Conservation (phyloP, 2,888 invertebrate species). For the Mesorhabditis sp. region DNA sequence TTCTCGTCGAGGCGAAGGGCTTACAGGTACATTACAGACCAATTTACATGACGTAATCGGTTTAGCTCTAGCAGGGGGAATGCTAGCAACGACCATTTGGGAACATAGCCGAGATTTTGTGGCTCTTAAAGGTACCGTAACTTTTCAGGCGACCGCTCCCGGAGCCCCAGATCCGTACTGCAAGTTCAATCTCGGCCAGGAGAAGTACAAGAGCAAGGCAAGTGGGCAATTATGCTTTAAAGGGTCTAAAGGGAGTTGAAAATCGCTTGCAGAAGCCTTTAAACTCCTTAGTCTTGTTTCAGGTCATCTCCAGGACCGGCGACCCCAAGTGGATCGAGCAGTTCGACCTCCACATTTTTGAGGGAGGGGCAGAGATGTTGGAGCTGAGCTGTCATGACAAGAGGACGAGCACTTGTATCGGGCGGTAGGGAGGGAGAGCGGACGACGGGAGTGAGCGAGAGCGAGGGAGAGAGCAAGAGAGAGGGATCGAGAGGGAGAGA, state of each 20-base stretch:
- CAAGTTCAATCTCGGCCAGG: conserved; percentile 92
- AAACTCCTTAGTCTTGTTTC: neutral
- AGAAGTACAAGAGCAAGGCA: conserved; percentile 90
- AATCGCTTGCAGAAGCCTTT: too few species aligned
- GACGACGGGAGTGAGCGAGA: too few species aligned
- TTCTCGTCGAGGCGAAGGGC: conserved; percentile 91
- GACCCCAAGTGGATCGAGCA: conserved; percentile 92
- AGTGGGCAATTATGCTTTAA: too few species aligned
- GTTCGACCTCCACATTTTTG: conserved; percentile 91
- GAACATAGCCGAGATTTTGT: too few species aligned
- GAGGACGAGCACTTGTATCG: conserved; percentile 81
- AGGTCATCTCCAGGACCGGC: conserved; percentile 71
- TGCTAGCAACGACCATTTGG: too few species aligned
- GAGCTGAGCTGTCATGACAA: conserved; percentile 87
- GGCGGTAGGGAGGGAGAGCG: conserved; percentile 65
- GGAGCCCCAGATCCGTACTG: conserved; percentile 71
- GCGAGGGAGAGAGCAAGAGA: too few species aligned
- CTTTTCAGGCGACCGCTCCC: too few species aligned
- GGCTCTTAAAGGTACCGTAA: too few species aligned
- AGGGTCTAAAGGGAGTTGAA: too few species aligned
- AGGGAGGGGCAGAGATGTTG: conserved; percentile 83
- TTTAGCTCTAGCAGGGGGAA: too few species aligned
- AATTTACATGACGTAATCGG: too few species aligned
- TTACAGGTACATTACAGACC: conserved; percentile 64
- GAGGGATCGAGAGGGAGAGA: neutral